Evolutionary conservation across 2,113 vertebrate species (phyloP), one percentile per base, ranked within the genome.

Genomic region (Vicugna pacos): DNA sequence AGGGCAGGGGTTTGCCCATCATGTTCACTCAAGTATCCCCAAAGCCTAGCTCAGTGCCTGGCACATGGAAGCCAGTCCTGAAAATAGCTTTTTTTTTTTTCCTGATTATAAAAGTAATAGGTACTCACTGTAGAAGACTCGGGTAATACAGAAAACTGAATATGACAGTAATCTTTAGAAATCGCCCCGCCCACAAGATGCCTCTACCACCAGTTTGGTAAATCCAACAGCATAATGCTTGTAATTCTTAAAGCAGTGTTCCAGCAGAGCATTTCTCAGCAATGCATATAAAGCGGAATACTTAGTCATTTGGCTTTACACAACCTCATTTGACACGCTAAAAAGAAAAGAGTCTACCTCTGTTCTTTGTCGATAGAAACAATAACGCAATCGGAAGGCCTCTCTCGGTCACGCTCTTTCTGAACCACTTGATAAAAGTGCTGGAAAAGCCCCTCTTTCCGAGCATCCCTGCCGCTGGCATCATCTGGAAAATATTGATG

Each of bases 381-480:
- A 92, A 98, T 97, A 79, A 99, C 97, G 80, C 98, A 99, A 96
- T 99, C 98, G 0, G 98, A 98, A 9, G 98, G 93, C 67, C 77
- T 97, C 50, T 97, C 98, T 93, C 83, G 96, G 32, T 95, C 92
- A 11, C 65, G 91, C n/a, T 98, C 98, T 91, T 99, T 98, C 96
- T 99, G 98, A 62, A 99, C 98, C 91, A 98, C 97, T 69, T 98
- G 97, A 96, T 98, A 98, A 96, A 99, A 99, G 81, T 96, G 98
- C 96, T 98, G 97, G 93, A 99, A 99, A 30, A 99, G 93, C 19
- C 98, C 93, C 83, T 98, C 98, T 92, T 97, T 98, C 58, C 95
- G 91, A 48, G 91, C 30, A 46, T 89, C 93, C n/a, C 92, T 89
- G 26, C 62, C 32, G 7, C 70, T 90, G 86, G 84, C 88, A 84